Evolutionary conservation across 64 coral and sea anemone genomes (phyloP).

Genomic region (Montipora sp.): DNA sequence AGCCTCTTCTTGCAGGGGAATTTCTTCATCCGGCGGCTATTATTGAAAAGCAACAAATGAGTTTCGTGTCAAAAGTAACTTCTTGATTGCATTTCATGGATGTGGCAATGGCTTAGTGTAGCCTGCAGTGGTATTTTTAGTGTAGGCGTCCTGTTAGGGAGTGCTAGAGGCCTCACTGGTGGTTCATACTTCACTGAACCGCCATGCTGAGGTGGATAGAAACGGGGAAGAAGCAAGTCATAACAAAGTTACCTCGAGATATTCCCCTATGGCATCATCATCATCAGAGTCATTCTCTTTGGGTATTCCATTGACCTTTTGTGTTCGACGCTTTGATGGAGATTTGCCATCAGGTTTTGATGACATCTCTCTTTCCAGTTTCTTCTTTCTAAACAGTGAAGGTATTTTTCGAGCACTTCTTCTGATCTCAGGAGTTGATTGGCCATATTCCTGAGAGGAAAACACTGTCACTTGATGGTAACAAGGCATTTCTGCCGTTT

Average conservation of each 20-base stretch:
- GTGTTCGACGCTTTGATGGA: background rate
- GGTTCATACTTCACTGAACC: too few species aligned
- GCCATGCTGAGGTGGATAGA: too few species aligned
- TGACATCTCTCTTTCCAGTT: background rate
- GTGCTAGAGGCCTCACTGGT: too few species aligned
- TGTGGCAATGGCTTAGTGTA: too few species aligned
- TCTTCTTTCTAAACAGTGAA: constrained; percentile 23
- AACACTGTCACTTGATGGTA: background rate
- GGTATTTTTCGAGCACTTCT: constrained; percentile 48
- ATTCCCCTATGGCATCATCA: constrained; percentile 65
- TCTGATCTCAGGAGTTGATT: constrained; percentile 74
- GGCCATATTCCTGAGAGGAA: constrained; percentile 74
- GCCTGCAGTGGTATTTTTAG: too few species aligned
- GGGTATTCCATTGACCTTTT: constrained; percentile 23
- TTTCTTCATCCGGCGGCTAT: constrained; percentile 83
- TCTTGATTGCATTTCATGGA: too few species aligned
- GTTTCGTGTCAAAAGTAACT: too few species aligned
- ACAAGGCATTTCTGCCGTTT: background rate
- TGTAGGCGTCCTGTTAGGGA: too few species aligned
- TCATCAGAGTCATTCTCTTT: constrained; percentile 45
- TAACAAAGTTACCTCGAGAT: constrained; percentile 69
- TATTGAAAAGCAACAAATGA: background rate
- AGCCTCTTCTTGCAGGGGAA: constrained; percentile 77
- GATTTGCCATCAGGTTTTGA: background rate
- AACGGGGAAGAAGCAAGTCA: too few species aligned